Conservation (phyloP, 1,140 invertebrate species). For the Pogonomyrmex barbatus region DNA sequence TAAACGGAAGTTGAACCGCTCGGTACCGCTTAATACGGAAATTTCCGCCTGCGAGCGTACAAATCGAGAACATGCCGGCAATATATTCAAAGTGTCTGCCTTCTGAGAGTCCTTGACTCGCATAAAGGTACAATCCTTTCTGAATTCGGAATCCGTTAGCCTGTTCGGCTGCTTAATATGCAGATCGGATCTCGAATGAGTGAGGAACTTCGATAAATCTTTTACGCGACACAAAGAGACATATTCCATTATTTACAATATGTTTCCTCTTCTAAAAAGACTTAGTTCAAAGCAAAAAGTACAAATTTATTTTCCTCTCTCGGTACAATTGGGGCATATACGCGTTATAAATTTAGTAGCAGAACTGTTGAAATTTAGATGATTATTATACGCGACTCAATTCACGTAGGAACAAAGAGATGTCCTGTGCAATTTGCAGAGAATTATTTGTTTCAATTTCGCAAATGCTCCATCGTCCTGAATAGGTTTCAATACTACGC, state of each 20-base stretch:
- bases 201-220: slow-evolving; percentile 1
- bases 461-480: slow-evolving; percentile 57
- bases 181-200: slow-evolving; percentile 1
- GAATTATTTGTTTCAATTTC: slow-evolving; percentile 61
- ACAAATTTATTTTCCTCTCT: neutral
- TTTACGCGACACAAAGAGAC: neutral
- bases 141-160: slow-evolving; percentile 40
- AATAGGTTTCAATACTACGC: slow-evolving; percentile 29
- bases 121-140: slow-evolving; percentile 45
- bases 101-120: slow-evolving; percentile 49
- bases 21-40: slow-evolving; percentile 61
- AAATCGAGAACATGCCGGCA: slow-evolving; percentile 60
- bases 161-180: slow-evolving; percentile 48
- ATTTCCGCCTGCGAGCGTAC: slow-evolving; percentile 64
- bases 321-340: neutral
- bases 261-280: neutral
- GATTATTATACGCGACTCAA: slow-evolving; percentile 34
- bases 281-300: neutral
- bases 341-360: slow-evolving; percentile 7
- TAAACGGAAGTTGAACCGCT: slow-evolving; percentile 55
- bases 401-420: slow-evolving; percentile 42
- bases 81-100: slow-evolving; percentile 58
- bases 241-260: neutral
- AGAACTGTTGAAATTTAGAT: slow-evolving; percentile 1
- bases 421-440: slow-evolving; percentile 38